Conservation (phyloP, 2,888 invertebrate genomes). For the Miltochrista miniata region DNA sequence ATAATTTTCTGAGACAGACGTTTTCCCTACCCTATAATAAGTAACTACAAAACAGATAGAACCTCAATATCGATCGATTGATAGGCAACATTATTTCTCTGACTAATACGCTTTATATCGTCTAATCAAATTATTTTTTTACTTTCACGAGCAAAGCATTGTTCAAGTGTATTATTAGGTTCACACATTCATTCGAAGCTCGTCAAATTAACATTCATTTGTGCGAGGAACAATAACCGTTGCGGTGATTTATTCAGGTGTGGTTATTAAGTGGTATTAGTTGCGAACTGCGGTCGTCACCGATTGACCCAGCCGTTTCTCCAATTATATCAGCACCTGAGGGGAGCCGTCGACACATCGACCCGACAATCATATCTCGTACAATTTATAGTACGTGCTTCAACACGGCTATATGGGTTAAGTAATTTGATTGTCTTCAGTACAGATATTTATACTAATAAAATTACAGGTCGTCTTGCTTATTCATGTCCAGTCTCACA, state of each 20-base stretch:
- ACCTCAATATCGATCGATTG: constrained; percentile 1
- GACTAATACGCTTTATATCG: constrained; percentile 14
- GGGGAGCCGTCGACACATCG: constrained; percentile 42
- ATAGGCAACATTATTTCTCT: constrained; percentile 12
- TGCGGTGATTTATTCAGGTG: constrained; percentile 66
- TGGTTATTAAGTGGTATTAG: constrained; percentile 59
- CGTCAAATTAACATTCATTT: constrained; percentile 73
- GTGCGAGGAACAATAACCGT: constrained; percentile 56
- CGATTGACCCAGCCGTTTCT: constrained; percentile 65
- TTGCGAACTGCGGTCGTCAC: constrained; percentile 57
- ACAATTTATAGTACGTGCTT: constrained; percentile 23
- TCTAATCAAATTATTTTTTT: constrained; percentile 57
- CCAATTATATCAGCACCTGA: constrained; percentile 59
- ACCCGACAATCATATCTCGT: constrained; percentile 42
- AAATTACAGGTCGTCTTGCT: no score
- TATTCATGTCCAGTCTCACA: no score
- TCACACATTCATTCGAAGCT: constrained; percentile 57
- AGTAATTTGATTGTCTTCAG: constrained; percentile 16
- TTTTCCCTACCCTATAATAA: not conserved
- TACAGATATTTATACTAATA: not conserved
- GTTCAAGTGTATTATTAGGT: constrained; percentile 64
- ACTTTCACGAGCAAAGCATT: constrained; percentile 46
- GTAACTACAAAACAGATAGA: not conserved
- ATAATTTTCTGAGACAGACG: no score
- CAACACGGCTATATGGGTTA: constrained; percentile 23